Percentiles rank a stretch among this genome's conserved stretches.
Conservation (phyloP, 2,797 vertebrate species). For the Coccyzus lansbergi region DNA sequence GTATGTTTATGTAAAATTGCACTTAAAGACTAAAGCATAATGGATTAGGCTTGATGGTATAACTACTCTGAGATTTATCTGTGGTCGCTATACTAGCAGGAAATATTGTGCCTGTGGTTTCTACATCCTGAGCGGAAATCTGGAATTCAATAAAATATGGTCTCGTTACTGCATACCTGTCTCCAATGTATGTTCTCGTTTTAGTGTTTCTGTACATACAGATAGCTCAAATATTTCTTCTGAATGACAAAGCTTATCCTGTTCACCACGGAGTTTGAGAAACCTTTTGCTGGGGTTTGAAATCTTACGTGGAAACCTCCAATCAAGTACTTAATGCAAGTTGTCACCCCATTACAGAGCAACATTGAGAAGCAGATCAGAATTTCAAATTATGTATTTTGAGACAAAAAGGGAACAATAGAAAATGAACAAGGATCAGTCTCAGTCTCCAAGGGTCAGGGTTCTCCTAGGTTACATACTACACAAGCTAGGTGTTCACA, state of each 20-base stretch:
- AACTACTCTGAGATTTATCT: slow-evolving; percentile 68
- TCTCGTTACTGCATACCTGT: slow-evolving; percentile 61
- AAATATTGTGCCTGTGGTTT: slow-evolving; percentile 68
- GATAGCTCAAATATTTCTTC: slow-evolving; percentile 26
- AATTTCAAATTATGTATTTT: neutral
- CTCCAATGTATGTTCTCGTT: slow-evolving; percentile 55
- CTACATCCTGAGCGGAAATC: slow-evolving; percentile 63
- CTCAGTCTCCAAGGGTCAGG: fast-evolving
- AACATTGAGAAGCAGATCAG: neutral
- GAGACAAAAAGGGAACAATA: neutral
- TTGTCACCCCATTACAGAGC: neutral
- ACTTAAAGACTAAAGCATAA: neutral
- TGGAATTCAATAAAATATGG: slow-evolving; percentile 66
- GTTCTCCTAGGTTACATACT: neutral
- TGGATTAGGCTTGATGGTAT: neutral
- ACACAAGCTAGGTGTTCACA: neutral
- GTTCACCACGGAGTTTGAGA: neutral
- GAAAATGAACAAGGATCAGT: neutral
- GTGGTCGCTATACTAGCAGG: slow-evolving; percentile 61
- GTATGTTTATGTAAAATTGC: neutral
- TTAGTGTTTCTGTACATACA: slow-evolving; percentile 29
- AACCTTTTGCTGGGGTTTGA: slow-evolving; percentile 34
- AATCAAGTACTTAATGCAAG: neutral
- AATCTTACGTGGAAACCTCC: neutral
- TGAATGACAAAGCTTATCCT: neutral